Percentiles rank a stretch among this genome's conserved stretches.
phyloP scores from a whole-genome alignment of 2,113 vertebrate species.

The Pangasianodon gigas region DNA sequence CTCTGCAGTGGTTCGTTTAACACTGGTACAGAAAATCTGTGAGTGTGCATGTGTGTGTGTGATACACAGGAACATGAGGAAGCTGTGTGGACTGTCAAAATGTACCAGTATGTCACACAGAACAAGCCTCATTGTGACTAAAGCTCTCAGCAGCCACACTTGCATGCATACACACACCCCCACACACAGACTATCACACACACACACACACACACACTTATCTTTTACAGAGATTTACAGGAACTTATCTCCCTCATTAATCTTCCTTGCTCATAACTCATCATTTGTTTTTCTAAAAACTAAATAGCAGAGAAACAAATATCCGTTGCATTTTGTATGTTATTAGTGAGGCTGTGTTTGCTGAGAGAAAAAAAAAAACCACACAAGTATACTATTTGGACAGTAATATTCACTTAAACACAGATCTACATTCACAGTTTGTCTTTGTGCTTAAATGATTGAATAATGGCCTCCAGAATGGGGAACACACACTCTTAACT shows the following conservation, averaged over 20 bases:
- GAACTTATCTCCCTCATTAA: slow-evolving; percentile 37
- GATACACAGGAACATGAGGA: not conserved
- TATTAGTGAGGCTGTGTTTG: not conserved
- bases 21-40: not conserved
- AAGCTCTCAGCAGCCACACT: not conserved
- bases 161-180: not conserved
- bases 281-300: not conserved
- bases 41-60: slow-evolving; percentile 17
- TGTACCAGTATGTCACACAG: slow-evolving; percentile 12
- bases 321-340: not conserved
- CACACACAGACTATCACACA: not conserved
- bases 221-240: slow-evolving; percentile 22
- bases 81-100: slow-evolving; percentile 19
- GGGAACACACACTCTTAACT: not conserved
- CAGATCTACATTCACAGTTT: not conserved
- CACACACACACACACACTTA: slow-evolving; percentile 27
- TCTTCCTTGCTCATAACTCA: slow-evolving; percentile 15
- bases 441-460: slow-evolving; percentile 1
- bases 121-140: slow-evolving; percentile 16
- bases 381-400: not conserved
- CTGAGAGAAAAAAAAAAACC: not conserved
- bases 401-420: not conserved
- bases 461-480: not conserved
- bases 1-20: slow-evolving; percentile 8
- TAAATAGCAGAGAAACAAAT: not conserved